These are phyloP conservation scores for Oryzaephilus surinamensis DNA, from an alignment of 1,140 invertebrate species.

Conservation along the genomic window DNA sequence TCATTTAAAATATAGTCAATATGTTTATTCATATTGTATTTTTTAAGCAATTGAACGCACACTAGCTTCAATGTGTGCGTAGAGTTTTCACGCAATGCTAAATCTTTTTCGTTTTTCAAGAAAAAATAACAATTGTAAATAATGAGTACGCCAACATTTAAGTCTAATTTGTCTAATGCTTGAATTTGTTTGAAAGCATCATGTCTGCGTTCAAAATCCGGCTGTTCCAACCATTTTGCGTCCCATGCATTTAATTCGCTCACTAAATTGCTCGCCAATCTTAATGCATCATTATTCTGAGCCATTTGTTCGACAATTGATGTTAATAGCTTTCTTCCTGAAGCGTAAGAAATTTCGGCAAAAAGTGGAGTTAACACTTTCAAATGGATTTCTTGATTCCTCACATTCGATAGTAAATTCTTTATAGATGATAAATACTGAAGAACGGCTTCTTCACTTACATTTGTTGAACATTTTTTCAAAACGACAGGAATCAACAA, in stretches of 20 bases:
- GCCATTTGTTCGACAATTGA: slow-evolving; percentile 39
- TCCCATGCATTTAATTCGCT: slow-evolving; percentile 78
- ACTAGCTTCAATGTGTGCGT: slow-evolving; percentile 59
- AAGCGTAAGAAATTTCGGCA: slow-evolving; percentile 44
- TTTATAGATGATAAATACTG: slow-evolving; percentile 58
- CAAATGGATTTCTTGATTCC: slow-evolving; percentile 53
- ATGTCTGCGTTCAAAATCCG: slow-evolving; percentile 75
- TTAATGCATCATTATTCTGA: slow-evolving; percentile 35
- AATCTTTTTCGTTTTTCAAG: slow-evolving; percentile 65
- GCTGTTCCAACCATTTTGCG: slow-evolving; percentile 76
- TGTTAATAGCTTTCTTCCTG: slow-evolving; percentile 54
- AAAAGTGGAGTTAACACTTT: slow-evolving; percentile 55
- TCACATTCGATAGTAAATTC: slow-evolving; percentile 61
- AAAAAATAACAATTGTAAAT: slow-evolving; percentile 76
- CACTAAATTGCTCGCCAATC: slow-evolving; percentile 42
- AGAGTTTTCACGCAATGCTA: slow-evolving; percentile 72
- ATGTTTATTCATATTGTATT: slow-evolving; percentile 39
- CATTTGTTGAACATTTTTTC: slow-evolving; percentile 42
- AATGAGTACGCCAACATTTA: slow-evolving; percentile 60
- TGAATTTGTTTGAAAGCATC: slow-evolving; percentile 60
- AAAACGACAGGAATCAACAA: slow-evolving; percentile 65
- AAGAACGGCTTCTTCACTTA: slow-evolving; percentile 47
- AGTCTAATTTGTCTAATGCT: slow-evolving; percentile 42
- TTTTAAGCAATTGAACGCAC: slow-evolving; percentile 46
- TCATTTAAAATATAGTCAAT: slow-evolving; percentile 60